These are phyloP conservation scores for Alethe castanea DNA, from an alignment of 2,113 vertebrate species.

Conservation along the genomic window DNA sequence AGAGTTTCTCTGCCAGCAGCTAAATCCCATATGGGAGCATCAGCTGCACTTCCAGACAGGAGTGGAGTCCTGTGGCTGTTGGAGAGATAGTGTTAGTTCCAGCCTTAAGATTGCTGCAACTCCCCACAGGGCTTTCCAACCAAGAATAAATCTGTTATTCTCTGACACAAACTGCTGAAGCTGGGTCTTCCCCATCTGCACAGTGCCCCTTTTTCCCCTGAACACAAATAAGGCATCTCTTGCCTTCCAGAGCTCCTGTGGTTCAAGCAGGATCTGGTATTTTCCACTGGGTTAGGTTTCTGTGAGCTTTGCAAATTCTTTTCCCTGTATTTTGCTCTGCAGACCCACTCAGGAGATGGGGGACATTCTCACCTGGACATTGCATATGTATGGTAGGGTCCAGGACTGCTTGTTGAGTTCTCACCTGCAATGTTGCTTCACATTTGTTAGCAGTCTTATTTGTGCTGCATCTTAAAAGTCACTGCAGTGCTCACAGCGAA, in stretches of 20 bases:
- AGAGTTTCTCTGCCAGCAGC: constrained; percentile 54
- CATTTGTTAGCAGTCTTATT: constrained; percentile 37
- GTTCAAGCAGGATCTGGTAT: constrained; percentile 24
- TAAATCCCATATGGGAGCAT: constrained; percentile 64
- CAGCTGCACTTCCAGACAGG: constrained; percentile 62
- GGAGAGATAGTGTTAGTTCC: constrained; percentile 54
- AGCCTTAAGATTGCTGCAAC: constrained; percentile 57
- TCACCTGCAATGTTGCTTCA: neutral
- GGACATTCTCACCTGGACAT: neutral
- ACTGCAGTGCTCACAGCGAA: constrained; percentile 53
- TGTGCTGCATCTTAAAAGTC: constrained; percentile 60
- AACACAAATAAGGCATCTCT: constrained; percentile 56
- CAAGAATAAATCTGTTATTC: constrained; percentile 66
- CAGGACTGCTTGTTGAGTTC: constrained; percentile 31
- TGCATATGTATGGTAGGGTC: neutral
- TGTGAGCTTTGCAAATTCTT: constrained; percentile 22
- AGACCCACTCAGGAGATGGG: constrained; percentile 18
- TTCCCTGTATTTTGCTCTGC: constrained; percentile 13
- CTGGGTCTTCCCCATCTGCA: constrained; percentile 69
- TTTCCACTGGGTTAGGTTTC: constrained; percentile 59
- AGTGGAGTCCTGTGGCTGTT: constrained; percentile 60
- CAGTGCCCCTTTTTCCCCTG: constrained; percentile 53
- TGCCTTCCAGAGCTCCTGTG: constrained; percentile 20
- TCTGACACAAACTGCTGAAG: constrained; percentile 66
- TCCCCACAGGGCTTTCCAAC: constrained; percentile 65